A percentile compares a stretch with the other conserved stretches of the same genome.
These are phyloP conservation scores for Microcebus lehilahytsara DNA, from an alignment of 2,113 vertebrate genomes.

Conservation along the genomic window DNA sequence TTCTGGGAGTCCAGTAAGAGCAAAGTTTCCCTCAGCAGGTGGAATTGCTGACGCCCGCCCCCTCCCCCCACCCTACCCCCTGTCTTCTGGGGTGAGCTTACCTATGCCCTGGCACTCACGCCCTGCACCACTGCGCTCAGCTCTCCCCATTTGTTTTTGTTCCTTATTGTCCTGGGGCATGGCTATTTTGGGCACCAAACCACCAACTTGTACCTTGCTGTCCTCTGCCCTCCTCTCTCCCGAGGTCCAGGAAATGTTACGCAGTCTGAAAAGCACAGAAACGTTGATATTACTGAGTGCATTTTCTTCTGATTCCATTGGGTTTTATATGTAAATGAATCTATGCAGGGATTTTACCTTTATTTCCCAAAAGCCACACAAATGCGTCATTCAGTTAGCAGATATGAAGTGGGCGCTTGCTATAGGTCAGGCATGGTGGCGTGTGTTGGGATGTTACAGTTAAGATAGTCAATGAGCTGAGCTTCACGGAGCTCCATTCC, in stretches of 20 bases:
- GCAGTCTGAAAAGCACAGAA: neutral
- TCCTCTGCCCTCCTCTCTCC: neutral
- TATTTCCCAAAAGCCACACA: neutral
- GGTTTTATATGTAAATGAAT: neutral
- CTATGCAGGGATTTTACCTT: neutral
- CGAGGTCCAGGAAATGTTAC: neutral
- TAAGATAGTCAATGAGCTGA: no score
- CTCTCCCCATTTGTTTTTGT: neutral
- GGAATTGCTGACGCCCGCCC: no score
- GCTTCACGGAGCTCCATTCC: neutral
- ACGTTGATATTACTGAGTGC: neutral
- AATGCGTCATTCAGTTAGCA: neutral
- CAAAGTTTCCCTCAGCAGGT: rapidly evolving
- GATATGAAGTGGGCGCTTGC: neutral
- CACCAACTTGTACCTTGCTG: neutral
- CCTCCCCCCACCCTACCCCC: no score
- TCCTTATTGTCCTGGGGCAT: neutral
- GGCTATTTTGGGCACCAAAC: rapidly evolving
- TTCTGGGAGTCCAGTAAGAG: neutral
- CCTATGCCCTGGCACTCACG: no score
- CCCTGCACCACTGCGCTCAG: neutral
- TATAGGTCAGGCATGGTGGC: neutral
- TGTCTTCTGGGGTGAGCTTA: no score
- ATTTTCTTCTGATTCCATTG: neutral
- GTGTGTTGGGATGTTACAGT: neutral